A percentile compares a stretch with the other conserved stretches of the same genome.
phyloP scores from a whole-genome alignment of 2,888 invertebrate genomes.

The Ichneumoninae sp. region DNA sequence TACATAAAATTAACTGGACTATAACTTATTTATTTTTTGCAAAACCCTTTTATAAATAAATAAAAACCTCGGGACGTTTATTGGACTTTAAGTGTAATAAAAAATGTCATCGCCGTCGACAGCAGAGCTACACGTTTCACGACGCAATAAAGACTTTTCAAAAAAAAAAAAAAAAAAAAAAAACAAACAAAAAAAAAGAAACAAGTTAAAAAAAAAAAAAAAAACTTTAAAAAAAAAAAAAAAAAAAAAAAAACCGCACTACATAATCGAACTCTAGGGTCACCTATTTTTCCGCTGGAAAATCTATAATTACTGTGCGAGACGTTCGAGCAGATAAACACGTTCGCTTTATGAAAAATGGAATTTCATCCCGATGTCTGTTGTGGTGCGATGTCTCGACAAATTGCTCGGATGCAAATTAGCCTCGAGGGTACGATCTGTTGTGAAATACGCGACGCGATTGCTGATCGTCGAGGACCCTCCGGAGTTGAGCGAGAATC shows the following conservation, averaged over 20 bases:
- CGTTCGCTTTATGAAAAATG: constrained; percentile 15
- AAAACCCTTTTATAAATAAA: no score
- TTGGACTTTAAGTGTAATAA: not conserved
- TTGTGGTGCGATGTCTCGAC: constrained; percentile 19
- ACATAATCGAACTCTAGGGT: not conserved
- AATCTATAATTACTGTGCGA: not conserved
- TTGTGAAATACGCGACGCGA: constrained; percentile 58
- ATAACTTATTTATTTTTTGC: no score
- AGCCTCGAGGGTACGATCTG: constrained; percentile 31
- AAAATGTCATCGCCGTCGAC: not conserved
- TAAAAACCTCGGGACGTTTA: not conserved
- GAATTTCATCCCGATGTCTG: constrained; percentile 11
- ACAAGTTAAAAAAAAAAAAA: not conserved
- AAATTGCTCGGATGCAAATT: constrained; percentile 36
- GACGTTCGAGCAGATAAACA: not conserved
- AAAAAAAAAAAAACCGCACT: not conserved
- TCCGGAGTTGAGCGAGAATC: constrained; percentile 4
- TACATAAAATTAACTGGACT: no score
- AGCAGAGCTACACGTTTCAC: not conserved
- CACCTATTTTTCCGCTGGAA: not conserved
- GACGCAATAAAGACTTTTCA: not conserved
- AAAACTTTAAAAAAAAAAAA: not conserved
- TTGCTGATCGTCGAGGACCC: constrained; percentile 16
- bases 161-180: not conserved
- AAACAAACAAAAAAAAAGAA: not conserved